These are phyloP conservation scores for Samia ricini DNA, from an alignment of 1,140 invertebrate genomes.

Conservation along the genomic window DNA sequence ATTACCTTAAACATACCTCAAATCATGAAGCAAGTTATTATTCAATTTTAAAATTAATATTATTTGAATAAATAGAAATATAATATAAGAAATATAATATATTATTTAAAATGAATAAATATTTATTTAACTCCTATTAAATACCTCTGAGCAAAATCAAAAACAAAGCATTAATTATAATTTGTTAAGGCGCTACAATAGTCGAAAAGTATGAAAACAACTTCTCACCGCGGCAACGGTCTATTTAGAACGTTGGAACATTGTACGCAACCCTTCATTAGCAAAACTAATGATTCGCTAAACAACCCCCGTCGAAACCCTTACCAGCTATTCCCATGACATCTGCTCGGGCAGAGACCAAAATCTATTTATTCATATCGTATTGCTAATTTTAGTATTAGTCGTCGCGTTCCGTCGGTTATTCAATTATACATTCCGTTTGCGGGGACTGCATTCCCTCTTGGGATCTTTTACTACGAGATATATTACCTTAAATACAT, in stretches of 20 bases:
- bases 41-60: too few species aligned
- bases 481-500: background rate
- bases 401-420: conserved; percentile 61
- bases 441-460: conserved; percentile 52
- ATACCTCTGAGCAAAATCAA: background rate
- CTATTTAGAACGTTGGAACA: conserved; percentile 12
- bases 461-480: conserved; percentile 32
- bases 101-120: too few species aligned
- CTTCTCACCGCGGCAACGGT: background rate
- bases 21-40: too few species aligned
- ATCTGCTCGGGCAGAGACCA: conserved; percentile 63
- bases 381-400: conserved; percentile 75
- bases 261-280: conserved; percentile 61
- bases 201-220: background rate
- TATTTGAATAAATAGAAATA: too few species aligned
- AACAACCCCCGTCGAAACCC: conserved; percentile 44
- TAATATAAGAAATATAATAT: too few species aligned
- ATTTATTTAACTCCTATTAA: background rate
- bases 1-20: too few species aligned
- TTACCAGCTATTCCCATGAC: conserved; percentile 54
- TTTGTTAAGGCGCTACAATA: background rate
- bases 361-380: conserved; percentile 77
- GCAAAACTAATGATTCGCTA: conserved; percentile 55
- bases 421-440: conserved; percentile 75
- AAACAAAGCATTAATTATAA: background rate